phyloP scores from a whole-genome alignment of 2,888 invertebrate genomes.

The Yponomeuta evonymella region DNA sequence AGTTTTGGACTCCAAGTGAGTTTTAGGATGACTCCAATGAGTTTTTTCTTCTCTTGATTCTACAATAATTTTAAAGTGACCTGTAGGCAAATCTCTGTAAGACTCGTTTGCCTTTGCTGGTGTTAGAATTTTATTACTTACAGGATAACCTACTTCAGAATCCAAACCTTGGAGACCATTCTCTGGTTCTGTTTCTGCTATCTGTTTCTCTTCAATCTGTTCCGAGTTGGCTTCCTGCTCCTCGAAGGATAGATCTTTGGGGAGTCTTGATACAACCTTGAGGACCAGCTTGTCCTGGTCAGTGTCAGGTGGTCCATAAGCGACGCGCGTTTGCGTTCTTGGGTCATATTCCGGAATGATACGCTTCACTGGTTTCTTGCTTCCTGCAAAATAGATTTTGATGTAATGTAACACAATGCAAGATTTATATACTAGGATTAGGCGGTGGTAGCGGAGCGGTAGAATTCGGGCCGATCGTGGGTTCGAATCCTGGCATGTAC shows the following conservation, averaged over 20 bases:
- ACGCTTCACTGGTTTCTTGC: background rate
- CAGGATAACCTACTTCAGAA: slow-evolving; percentile 31
- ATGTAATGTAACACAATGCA: no score
- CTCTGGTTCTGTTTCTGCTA: slow-evolving; percentile 19
- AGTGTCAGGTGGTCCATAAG: slow-evolving; percentile 39
- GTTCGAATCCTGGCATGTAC: no score
- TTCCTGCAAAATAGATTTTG: background rate
- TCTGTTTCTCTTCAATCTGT: slow-evolving; percentile 19
- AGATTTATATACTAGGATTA: no score
- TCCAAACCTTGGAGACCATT: slow-evolving; percentile 31
- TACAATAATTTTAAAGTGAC: no score
- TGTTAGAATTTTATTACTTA: background rate
- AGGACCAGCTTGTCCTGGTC: slow-evolving; percentile 21
- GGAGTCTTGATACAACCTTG: slow-evolving; percentile 24
- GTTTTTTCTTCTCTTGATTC: no score
- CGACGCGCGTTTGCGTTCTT: slow-evolving; percentile 21
- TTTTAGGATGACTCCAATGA: no score
- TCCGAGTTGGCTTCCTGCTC: slow-evolving; percentile 17
- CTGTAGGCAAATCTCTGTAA: no score
- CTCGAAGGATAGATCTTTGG: background rate
- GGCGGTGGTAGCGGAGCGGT: no score
- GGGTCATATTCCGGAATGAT: slow-evolving; percentile 11
- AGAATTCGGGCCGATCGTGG: no score
- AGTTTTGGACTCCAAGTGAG: no score
- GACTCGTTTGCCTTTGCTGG: no score